These are phyloP conservation scores for Aplysia californica DNA, from an alignment of 1,140 invertebrate species.

Conservation along the genomic window DNA sequence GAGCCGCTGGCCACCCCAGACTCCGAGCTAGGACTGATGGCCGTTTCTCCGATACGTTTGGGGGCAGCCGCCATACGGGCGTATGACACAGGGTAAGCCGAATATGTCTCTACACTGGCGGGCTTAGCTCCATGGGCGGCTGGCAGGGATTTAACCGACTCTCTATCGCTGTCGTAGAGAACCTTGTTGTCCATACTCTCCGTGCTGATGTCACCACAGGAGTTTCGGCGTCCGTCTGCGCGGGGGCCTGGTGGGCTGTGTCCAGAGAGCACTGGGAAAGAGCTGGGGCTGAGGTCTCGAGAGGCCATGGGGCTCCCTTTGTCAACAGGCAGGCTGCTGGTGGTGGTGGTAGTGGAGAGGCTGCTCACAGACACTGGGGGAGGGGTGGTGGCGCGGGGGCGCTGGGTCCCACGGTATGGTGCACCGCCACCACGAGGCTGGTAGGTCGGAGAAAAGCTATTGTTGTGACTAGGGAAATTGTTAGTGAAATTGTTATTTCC, in stretches of 20 bases:
- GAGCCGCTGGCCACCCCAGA: constrained; percentile 25
- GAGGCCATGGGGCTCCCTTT: background rate
- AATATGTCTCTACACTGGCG: constrained; percentile 29
- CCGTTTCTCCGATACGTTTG: constrained; percentile 15
- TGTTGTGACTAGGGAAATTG: no score
- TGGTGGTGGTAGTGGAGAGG: background rate
- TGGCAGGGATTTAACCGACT: constrained; percentile 60
- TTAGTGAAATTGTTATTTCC: no score
- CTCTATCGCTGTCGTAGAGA: constrained; percentile 57
- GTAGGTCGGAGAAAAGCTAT: no score
- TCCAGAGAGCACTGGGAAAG: constrained; percentile 52
- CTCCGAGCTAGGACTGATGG: constrained; percentile 25
- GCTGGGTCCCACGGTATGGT: no score
- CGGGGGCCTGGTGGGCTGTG: constrained; percentile 1
- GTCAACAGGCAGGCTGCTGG: background rate
- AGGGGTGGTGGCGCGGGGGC: background rate
- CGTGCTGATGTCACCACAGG: constrained; percentile 52
- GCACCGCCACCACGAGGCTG: no score
- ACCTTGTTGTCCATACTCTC: constrained; percentile 37
- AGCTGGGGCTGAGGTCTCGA: constrained; percentile 55
- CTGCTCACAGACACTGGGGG: background rate
- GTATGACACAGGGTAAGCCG: constrained; percentile 51
- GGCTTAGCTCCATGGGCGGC: constrained; percentile 38
- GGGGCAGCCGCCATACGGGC: constrained; percentile 51
- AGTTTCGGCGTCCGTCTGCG: constrained; percentile 49